A percentile compares a stretch with the other conserved stretches of the same genome.
Conservation (phyloP, 2,797 vertebrate genomes). For the Coregonus suidteri region DNA sequence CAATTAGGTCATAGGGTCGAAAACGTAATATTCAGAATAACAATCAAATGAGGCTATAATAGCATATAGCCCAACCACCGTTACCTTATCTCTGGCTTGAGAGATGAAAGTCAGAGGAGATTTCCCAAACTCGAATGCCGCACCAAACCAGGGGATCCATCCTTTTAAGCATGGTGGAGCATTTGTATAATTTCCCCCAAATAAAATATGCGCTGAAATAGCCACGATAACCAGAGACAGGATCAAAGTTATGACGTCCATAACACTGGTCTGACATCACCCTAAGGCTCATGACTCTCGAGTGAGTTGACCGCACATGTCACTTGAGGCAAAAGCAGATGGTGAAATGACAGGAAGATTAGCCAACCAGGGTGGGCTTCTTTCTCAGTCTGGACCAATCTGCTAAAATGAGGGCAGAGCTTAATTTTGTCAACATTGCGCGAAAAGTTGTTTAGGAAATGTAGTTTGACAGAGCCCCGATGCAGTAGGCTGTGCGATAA, state of each 20-base stretch:
- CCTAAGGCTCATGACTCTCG: no score
- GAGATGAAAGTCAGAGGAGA: slow-evolving; percentile 75
- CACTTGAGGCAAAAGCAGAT: no score
- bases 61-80: not conserved
- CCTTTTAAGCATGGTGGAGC: slow-evolving; percentile 78
- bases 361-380: not conserved
- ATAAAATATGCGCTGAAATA: slow-evolving; percentile 51
- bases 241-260: slow-evolving; percentile 48
- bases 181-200: slow-evolving; percentile 31
- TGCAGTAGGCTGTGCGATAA: not conserved
- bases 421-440: not conserved
- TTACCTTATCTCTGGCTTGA: slow-evolving; percentile 59
- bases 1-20: not conserved
- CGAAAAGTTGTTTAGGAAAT: not conserved
- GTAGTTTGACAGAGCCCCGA: not conserved
- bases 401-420: slow-evolving; percentile 1
- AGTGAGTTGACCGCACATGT: no score
- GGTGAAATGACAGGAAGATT: no score
- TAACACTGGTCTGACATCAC: slow-evolving; percentile 1
- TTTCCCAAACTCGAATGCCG: slow-evolving; percentile 72
- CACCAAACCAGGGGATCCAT: slow-evolving; percentile 81
- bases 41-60: not conserved
- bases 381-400: not conserved
- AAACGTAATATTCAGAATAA: not conserved
- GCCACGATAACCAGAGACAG: slow-evolving; percentile 41